phyloP scores from a whole-genome alignment of 2,888 invertebrate species.

The Isoperla grammatica region DNA sequence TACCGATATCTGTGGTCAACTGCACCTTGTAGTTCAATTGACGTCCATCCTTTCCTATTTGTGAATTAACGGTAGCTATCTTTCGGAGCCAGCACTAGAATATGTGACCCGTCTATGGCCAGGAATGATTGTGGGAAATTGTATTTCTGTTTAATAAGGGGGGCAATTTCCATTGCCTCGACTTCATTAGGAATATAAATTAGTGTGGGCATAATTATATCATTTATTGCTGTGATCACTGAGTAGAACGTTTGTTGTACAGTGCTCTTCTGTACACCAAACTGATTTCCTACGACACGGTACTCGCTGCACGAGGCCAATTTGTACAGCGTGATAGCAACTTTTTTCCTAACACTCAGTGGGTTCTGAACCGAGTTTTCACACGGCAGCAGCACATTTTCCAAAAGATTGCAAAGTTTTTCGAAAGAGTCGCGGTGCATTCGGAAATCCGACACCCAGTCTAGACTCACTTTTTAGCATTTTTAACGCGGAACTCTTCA shows the following conservation, averaged over 20 bases:
- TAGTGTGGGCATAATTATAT: conserved; percentile 31
- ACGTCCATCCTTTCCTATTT: conserved; percentile 33
- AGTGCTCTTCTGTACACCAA: conserved; percentile 20
- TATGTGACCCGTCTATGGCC: conserved; percentile 34
- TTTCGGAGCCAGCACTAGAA: conserved; percentile 30
- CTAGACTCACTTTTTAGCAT: no score
- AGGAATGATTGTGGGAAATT: conserved; percentile 37
- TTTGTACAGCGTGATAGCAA: conserved; percentile 16
- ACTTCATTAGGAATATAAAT: conserved; percentile 34
- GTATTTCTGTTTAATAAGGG: not conserved
- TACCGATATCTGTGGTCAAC: conserved; percentile 31
- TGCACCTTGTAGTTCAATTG: conserved; percentile 30
- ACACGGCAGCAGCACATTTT: not conserved
- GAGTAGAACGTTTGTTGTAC: conserved; percentile 33
- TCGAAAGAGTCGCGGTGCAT: conserved; percentile 4
- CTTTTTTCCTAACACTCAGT: conserved; percentile 2
- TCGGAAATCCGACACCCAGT: conserved; percentile 8
- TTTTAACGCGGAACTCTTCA: no score
- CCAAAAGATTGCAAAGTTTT: not conserved
- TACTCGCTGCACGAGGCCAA: conserved; percentile 13
- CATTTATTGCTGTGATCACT: conserved; percentile 35
- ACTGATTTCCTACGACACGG: conserved; percentile 15
- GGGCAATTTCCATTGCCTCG: conserved; percentile 32
- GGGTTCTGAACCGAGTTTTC: not conserved
- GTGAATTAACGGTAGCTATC: conserved; percentile 32